Conservation (phyloP, 2,888 invertebrate genomes). For the Saturnia japonica region DNA sequence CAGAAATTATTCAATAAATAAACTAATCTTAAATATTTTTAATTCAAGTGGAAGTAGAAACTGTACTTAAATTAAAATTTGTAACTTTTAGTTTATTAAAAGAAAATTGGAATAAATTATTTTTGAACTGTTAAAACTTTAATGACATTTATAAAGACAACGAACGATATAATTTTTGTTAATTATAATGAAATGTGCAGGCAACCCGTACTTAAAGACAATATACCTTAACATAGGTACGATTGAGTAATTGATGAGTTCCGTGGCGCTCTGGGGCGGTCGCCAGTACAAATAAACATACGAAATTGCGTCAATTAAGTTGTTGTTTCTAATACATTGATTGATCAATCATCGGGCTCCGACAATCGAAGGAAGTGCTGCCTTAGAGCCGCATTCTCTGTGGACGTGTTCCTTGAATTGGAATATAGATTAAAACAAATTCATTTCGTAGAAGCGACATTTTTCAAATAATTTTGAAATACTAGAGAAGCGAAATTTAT, state of each 20-base stretch:
- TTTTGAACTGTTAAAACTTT: not conserved
- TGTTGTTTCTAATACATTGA: constrained; percentile 75
- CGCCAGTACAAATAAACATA: constrained; percentile 70
- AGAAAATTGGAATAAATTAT: not conserved
- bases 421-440: constrained; percentile 35
- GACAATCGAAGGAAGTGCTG: constrained; percentile 69
- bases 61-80: not conserved
- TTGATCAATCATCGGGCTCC: constrained; percentile 77
- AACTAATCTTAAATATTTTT: not conserved
- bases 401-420: constrained; percentile 58
- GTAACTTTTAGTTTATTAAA: not conserved
- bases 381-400: constrained; percentile 59
- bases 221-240: constrained; percentile 40
- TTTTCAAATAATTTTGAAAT: not conserved
- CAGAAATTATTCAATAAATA: too few relatives aligned
- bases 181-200: not conserved
- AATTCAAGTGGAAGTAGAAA: not conserved
- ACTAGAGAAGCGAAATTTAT: not conserved
- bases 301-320: constrained; percentile 73
- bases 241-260: constrained; percentile 33
- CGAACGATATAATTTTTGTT: not conserved
- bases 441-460: not conserved
- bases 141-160: not conserved
- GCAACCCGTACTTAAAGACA: constrained; percentile 21
- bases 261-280: constrained; percentile 42